A percentile compares a stretch with the other conserved stretches of the same genome.
phyloP scores from a whole-genome alignment of 2,113 vertebrate species.

The Verasper variegatus region DNA sequence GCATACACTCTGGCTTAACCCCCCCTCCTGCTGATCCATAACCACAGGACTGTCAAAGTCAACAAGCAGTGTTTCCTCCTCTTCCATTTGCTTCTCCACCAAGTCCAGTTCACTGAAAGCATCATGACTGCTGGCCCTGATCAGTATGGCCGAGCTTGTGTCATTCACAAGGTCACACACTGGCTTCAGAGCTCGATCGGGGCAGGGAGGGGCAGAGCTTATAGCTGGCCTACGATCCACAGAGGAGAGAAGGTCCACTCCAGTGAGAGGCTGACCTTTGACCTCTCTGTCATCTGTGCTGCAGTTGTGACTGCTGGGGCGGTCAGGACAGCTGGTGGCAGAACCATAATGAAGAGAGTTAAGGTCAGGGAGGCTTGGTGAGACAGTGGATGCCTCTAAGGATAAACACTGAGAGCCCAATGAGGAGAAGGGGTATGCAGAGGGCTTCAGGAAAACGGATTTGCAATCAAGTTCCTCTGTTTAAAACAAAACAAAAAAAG shows the following conservation, averaged over 20 bases:
- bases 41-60: conserved; percentile 80
- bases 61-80: conserved; percentile 72
- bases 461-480: conserved; percentile 84
- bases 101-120: conserved; percentile 79
- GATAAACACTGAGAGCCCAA: conserved; percentile 77
- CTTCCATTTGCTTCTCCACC: conserved; percentile 71
- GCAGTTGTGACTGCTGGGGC: conserved; percentile 40
- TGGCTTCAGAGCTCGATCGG: conserved; percentile 85
- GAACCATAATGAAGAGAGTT: conserved; percentile 72
- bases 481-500: background rate
- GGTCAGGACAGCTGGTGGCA: conserved; percentile 59
- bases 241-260: conserved; percentile 92
- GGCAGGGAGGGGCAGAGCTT: conserved; percentile 78
- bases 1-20: conserved; percentile 15
- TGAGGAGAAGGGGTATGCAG: conserved; percentile 71
- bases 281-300: conserved; percentile 68
- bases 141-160: conserved; percentile 83
- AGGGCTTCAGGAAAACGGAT: conserved; percentile 65
- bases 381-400: conserved; percentile 59
- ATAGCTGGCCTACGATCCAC: conserved; percentile 83
- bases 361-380: conserved; percentile 74
- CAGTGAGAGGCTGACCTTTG: conserved; percentile 83
- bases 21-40: conserved; percentile 17
- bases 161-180: conserved; percentile 94
- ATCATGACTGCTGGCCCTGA: conserved; percentile 77